Base-by-base conservation (phyloP, 2,113 vertebrate genomes). In the Malurus cyaneus region DNA sequence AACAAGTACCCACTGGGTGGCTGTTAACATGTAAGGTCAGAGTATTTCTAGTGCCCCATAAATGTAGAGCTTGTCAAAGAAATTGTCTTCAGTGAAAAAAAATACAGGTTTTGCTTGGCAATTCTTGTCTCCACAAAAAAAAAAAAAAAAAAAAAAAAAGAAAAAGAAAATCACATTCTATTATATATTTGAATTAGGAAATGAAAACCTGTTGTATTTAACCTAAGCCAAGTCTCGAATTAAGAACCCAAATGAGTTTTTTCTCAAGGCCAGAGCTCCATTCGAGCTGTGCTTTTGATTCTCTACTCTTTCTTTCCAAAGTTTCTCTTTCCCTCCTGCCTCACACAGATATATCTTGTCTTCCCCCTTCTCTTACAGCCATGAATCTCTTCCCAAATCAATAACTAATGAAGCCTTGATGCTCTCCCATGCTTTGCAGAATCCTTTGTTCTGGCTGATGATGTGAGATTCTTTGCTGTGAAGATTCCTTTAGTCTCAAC, bases 341-440 rank as follows among this genome's bases (percentile, higher is more conserved):
- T 91, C 84, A 81, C 39, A 41, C 15, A 89, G 64, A 70, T 74
- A 59, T 46, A 80, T 70, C 60, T 65, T 92, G 32, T 65, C 64
- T 81, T 86, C 60, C n/a, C 21, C 25, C 28, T 89, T 86, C 56
- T 87, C 50, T 84, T 78, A 36, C 54, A 81, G 80, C 36, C 52
- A 70, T 73, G 36, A 25, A 61, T 78, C 84, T 50, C n/a, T 84
- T 87, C 81, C 74, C 78, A 91, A 65, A 94, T 91, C 81, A 91
- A 56, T 62, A 86, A 49, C 60, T 53, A 77, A 74, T 53, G 42
- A 70, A 89, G 39, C 12, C 39, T 18, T 60, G 81, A 6, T 66
- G 52, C 39, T 59, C 83, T 80, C 39, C 28, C 14, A n/a, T 50
- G 50, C n/a, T 84, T 80, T 83, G 18, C 36, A 32, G 52, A 60